Conservation (phyloP, 2,113 vertebrate species). For the mouse (Mus musculus) region DNA sequence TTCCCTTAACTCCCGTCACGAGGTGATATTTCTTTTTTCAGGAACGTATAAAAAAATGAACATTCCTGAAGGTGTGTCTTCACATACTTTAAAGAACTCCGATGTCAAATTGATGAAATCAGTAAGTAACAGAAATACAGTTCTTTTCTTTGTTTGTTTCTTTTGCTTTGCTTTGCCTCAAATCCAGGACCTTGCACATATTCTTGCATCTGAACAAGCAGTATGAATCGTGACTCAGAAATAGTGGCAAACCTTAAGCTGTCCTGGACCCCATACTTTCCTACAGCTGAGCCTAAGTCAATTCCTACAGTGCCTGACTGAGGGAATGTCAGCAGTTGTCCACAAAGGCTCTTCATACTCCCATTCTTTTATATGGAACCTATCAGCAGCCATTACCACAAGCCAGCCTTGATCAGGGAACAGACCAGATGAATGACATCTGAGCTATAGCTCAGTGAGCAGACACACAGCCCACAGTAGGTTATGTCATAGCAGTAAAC, state of each 20-base stretch:
- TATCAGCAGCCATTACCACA: background rate
- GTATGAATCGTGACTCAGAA: background rate
- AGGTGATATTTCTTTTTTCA: constrained; percentile 55
- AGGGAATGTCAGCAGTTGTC: background rate
- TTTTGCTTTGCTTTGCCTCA: background rate
- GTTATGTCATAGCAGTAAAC: background rate
- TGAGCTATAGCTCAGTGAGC: background rate
- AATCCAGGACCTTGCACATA: background rate
- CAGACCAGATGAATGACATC: background rate
- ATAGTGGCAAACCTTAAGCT: background rate
- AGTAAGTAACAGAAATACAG: constrained; percentile 59
- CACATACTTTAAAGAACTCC: background rate
- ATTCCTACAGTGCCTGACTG: background rate
- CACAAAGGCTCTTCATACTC: background rate
- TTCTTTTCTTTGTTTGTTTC: background rate
- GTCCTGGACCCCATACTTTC: background rate
- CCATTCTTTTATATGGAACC: background rate
- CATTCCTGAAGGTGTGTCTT: background rate
- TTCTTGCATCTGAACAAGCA: background rate
- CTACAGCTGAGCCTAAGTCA: background rate
- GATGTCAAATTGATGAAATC: background rate
- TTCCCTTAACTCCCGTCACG: background rate
- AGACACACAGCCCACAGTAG: background rate
- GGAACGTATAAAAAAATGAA: background rate
- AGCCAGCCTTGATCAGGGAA: background rate